Base-by-base conservation (phyloP, 2,888 invertebrate species). In the Acanthococcus lagerstroemiae region DNA sequence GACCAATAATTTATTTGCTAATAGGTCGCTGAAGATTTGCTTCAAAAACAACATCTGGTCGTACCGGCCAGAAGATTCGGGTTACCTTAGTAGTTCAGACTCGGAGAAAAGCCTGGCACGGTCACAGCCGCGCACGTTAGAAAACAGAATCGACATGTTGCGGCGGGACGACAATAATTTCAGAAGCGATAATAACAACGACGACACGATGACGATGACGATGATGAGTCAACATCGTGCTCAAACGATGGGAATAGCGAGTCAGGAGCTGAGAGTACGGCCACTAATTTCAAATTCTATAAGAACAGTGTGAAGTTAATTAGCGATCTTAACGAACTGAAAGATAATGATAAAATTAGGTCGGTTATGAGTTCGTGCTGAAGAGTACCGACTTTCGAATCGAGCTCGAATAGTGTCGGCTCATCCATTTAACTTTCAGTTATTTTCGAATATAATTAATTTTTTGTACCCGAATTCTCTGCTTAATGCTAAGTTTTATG, bases 261-360 rank as follows among this genome's bases (percentile, higher is more conserved):
- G 77, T 90, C 90, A 24, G 90, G 90, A 1, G 90, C 87, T 3
- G 90, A 90, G 74, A 90, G 90, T 77, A 80, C 90, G 26, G 90
- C 89, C 73, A 90, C 90, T 0, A 89, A 90, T 77, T 90, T 68
- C 17, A 67, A 67, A 60, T 68, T 56, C 58, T 68, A 57, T 50
- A 68, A 67, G 55, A 66, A 54, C 24, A 50, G 52, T n/a, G 44
- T 22, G 4, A 57, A 57, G 44, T 15, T 44, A 1, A 44, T 37
- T 15, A 37, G n/a, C n/a, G 37, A 37, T 37, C n/a, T n/a, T 15
- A 37, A 1, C n/a, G 37, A 37, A n/a, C 37, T n/a, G n/a, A n/a
- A n/a, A n/a, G n/a, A n/a, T n/a, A n/a, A n/a, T n/a, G n/a, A n/a
- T n/a, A n/a, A n/a, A n/a, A n/a, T n/a, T n/a, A n/a, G n/a, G n/a